Base-by-base conservation (phyloP, 92 coral and sea anemone genomes). In the Umimayanthus kanabou region DNA sequence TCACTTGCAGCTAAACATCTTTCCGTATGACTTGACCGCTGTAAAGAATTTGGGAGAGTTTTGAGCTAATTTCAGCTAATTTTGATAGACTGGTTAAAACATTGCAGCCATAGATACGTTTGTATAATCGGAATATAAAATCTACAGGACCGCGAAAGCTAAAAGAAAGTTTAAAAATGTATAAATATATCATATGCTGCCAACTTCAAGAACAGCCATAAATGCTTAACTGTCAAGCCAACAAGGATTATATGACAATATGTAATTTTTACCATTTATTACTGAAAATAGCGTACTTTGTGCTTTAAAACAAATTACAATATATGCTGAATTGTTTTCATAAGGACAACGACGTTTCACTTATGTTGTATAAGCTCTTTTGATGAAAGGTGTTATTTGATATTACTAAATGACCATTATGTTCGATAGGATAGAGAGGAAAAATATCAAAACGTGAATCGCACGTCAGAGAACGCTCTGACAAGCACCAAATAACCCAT, bases 31-130 rank as follows among this genome's bases (percentile, higher is more conserved):
- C 9, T 25, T 61, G 69, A 22, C 69, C 25, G 28, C 81, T 13
- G 64, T 47, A 47, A 77, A 77, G 26, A 28, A 23, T 16, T 14
- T 28, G 4, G 29, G 65, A 40, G 26, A 39, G 23, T 73, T 73
- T 73, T 76, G 14, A 76, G 57, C 33, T 37, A 76, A 76, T 76
- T 76, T 76, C 80, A 76, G 57, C 80, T 76, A 76, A 40, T 76
- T 76, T 76, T 18, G 28, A 39, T 29, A 57, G 40, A 33, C 37
- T 71, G 75, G 14, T 11, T 33, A 78, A 42, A 25, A 78, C 25
- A 78, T 78, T 78, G 40, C 65, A 45, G 28, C 26, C 55, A 6
- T 78, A 78, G 66, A 22, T 78, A 26, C 33, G 15, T 47, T 50
- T 20, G 14, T 23, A 61, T 22, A 61, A 23, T 23, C 26, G 69